Conservation (phyloP, 2,797 vertebrate genomes). For the Urosaurus nigricauda region DNA sequence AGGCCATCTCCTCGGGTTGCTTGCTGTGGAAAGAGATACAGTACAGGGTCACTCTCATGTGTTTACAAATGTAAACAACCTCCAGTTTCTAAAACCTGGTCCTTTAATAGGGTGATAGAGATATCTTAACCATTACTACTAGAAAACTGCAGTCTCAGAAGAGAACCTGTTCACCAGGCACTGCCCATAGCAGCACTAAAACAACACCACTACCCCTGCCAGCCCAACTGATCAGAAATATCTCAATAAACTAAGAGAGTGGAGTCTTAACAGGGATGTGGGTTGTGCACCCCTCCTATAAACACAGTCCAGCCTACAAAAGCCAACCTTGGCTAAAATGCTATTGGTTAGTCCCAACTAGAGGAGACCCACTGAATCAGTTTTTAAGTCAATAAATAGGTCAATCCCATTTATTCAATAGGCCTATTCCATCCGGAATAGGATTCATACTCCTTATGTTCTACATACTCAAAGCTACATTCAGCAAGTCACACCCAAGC, state of each 20-base stretch:
- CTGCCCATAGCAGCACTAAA: background rate
- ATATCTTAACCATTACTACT: background rate
- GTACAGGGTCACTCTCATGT: background rate
- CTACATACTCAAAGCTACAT: background rate
- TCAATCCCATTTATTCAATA: no score
- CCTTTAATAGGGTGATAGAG: background rate
- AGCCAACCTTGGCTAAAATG: background rate
- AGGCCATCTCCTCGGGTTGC: conserved; percentile 89
- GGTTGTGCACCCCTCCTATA: no score
- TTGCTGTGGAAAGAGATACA: conserved; percentile 79
- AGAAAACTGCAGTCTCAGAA: background rate
- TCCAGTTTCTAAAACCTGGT: background rate
- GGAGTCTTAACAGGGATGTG: no score
- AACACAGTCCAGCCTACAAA: background rate
- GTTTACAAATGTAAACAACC: no score
- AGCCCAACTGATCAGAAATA: background rate
- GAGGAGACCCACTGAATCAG: no score
- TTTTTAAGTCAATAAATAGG: no score
- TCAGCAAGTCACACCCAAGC: background rate
- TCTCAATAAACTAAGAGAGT: background rate
- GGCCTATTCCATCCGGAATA: background rate
- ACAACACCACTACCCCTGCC: background rate
- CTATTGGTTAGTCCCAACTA: no score
- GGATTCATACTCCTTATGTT: background rate
- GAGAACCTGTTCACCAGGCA: no score